Evolutionary conservation across 2,113 vertebrate species (phyloP).

Genomic region (Scomber colias): DNA sequence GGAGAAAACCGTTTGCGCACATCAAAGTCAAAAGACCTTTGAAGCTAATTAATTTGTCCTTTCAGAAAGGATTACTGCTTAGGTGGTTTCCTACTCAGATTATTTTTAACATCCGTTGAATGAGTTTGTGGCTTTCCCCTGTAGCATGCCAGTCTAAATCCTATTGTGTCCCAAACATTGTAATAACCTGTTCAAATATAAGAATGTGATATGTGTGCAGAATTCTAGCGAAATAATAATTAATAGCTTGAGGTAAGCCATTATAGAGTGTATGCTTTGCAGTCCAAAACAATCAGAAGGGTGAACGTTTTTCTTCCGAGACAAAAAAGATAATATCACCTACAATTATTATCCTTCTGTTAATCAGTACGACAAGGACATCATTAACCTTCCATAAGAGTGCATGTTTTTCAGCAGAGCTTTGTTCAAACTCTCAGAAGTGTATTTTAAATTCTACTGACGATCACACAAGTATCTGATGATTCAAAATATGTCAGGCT

Average conservation of each 20-base stretch:
- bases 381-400: no score
- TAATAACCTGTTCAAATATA: constrained; percentile 15
- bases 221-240: not conserved
- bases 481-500: constrained; percentile 18
- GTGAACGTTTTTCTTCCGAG: not conserved
- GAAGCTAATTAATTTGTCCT: constrained; percentile 83
- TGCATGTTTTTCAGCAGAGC: not conserved
- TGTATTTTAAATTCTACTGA: constrained; percentile 16
- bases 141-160: constrained; percentile 8
- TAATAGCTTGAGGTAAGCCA: not conserved
- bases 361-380: constrained; percentile 1
- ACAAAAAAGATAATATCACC: not conserved
- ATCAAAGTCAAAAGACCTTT: constrained; percentile 82
- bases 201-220: not conserved
- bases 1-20: constrained; percentile 52
- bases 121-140: constrained; percentile 9
- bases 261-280: not conserved
- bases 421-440: constrained; percentile 14
- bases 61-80: constrained; percentile 75
- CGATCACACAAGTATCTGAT: constrained; percentile 14
- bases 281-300: not conserved
- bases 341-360: not conserved
- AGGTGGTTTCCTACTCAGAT: constrained; percentile 59
- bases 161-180: not conserved
- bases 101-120: constrained; percentile 59